Conservation (phyloP, 2,888 invertebrate genomes). For the Zeuzera pyrina region DNA sequence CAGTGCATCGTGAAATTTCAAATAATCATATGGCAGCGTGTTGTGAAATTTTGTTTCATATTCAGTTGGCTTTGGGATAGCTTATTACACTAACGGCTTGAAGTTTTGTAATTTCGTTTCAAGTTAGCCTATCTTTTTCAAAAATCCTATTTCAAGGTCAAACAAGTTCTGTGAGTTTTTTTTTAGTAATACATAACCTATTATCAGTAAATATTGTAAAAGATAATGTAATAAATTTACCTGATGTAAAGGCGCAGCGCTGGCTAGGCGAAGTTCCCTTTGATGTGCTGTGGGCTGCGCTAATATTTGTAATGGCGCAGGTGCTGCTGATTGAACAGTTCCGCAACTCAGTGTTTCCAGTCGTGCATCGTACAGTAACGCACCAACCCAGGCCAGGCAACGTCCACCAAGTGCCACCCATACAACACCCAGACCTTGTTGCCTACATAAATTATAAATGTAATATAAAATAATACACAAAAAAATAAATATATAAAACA, state of each 20-base stretch:
- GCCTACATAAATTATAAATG: constrained; percentile 48
- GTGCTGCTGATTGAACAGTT: constrained; percentile 35
- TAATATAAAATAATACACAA: neutral
- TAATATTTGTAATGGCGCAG: constrained; percentile 76
- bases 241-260: constrained; percentile 83
- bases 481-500: neutral
- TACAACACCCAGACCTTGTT: constrained; percentile 90
- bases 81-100: too few relatives aligned
- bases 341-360: constrained; percentile 75
- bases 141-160: too few relatives aligned
- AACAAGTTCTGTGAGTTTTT: too few relatives aligned
- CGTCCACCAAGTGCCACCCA: constrained; percentile 92
- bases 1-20: too few relatives aligned
- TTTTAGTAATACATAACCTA: too few relatives aligned
- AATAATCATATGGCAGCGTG: too few relatives aligned
- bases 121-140: too few relatives aligned
- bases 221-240: too few relatives aligned
- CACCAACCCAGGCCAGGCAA: constrained; percentile 83
- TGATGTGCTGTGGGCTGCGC: constrained; percentile 79
- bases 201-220: too few relatives aligned
- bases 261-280: constrained; percentile 79
- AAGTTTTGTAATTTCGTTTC: too few relatives aligned
- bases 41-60: too few relatives aligned
- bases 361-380: constrained; percentile 83
- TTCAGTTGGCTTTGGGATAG: too few relatives aligned